Percentiles rank a stretch among this genome's conserved stretches.
Evolutionary conservation across 2,113 vertebrate species (phyloP).

Genomic region (Pundamilia nyererei): DNA sequence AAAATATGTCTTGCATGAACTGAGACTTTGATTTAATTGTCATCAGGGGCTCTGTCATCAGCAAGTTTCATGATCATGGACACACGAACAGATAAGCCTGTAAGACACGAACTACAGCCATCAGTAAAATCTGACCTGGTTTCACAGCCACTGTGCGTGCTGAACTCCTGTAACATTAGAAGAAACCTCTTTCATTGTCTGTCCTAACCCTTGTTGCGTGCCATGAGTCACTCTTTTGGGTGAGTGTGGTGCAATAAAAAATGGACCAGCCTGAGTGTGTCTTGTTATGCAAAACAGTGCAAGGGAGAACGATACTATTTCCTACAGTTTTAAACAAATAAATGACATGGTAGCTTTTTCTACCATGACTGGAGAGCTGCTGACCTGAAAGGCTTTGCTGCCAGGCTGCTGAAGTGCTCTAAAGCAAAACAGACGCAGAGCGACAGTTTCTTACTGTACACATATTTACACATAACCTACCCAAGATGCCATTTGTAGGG

Average conservation of each 20-base stretch:
- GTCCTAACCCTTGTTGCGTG: background rate
- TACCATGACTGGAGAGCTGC: background rate
- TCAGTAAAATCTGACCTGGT: background rate
- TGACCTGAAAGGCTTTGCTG: background rate
- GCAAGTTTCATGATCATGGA: background rate
- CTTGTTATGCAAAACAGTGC: background rate
- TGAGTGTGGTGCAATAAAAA: conserved; percentile 23
- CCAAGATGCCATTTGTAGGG: conserved; percentile 81
- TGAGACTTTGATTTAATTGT: background rate
- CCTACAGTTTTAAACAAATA: background rate
- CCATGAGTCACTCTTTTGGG: conserved; percentile 17
- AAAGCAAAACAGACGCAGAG: background rate
- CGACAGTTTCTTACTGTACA: background rate
- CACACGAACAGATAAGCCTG: background rate
- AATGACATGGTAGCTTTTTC: background rate
- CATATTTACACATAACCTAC: conserved; percentile 54
- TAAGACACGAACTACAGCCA: background rate
- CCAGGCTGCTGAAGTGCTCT: background rate
- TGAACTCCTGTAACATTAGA: background rate
- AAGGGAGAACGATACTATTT: background rate
- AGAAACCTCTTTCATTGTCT: background rate
- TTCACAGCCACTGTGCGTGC: background rate
- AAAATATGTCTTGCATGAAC: background rate
- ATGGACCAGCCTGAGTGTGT: background rate
- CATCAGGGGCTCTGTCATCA: background rate